Evolutionary conservation across 2,888 invertebrate genomes (phyloP), one percentile per base, ranked within the genome.

Genomic region (Neelides folsomi): DNA sequence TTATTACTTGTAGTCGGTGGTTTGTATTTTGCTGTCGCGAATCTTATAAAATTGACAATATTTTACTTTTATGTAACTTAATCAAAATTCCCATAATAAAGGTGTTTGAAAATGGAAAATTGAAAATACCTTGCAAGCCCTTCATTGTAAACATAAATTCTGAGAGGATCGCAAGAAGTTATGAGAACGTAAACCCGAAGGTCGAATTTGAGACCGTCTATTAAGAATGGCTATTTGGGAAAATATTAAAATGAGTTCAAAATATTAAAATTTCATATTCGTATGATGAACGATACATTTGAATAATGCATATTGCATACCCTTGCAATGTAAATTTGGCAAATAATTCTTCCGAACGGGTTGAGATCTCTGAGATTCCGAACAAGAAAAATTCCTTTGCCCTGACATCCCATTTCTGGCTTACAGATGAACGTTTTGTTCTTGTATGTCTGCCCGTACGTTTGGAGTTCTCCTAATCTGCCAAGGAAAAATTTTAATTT

Each of bases 151-250:
- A 92, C 82, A 69, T 86, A 93, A 60, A 92, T 80, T 61, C 90
- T 76, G 39, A 93, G 74, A 1, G 92, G 92, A 71, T 90, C 88
- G 68, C 89, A 88, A 0, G 88, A 87, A 0, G 92, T 89, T 56
- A 93, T 83, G 27, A 93, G 73, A 0, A 83, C 81, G 69, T 93
- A 93, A 10, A 92, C 80, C 55, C 93, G 76, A 53, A 93, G 77
- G 71, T 93, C 93, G 70, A 92, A 92, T 73, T 93, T 93, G 70
- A 83, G 90, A 1, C 89, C 88, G 69, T 93, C 90, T 15, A 92
- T 83, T 43, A 92, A 74, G 60, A 84, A 83, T 0, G 92, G 92
- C 77, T 85, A 68, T 27, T 27, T 27, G 27, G 27, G n/a, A n/a
- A n/a, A 27, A 27, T 27, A 27, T 27, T n/a, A n/a, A n/a, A n/a